These are phyloP conservation scores for Alosa alosa DNA, from an alignment of 2,113 vertebrate genomes.

Conservation along the genomic window DNA sequence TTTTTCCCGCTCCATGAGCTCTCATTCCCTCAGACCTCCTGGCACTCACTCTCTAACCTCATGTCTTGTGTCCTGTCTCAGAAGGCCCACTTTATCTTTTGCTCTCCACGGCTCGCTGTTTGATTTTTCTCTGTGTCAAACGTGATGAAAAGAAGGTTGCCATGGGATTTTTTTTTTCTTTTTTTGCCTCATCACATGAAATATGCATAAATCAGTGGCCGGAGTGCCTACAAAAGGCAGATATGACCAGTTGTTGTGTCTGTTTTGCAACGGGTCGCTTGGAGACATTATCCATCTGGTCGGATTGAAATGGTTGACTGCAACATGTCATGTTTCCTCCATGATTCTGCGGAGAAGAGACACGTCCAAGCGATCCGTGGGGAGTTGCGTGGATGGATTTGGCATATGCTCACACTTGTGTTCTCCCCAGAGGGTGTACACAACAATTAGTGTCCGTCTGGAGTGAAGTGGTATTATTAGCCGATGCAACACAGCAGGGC, in stretches of 20 bases:
- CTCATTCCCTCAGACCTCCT: background rate
- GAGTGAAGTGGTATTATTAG: slow-evolving; percentile 42
- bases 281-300: slow-evolving; percentile 45
- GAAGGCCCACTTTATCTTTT: background rate
- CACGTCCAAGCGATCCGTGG: slow-evolving; percentile 29
- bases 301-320: slow-evolving; percentile 39
- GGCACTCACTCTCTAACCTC: background rate
- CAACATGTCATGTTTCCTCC: slow-evolving; percentile 32
- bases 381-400: slow-evolving; percentile 42
- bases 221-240: slow-evolving; percentile 12
- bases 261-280: slow-evolving; percentile 11
- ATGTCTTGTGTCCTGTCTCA: background rate
- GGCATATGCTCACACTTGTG: slow-evolving; percentile 45
- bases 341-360: slow-evolving; percentile 37
- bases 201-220: background rate
- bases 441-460: slow-evolving; percentile 45
- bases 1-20: background rate
- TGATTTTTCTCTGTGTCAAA: background rate
- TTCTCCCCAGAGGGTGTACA: slow-evolving; percentile 42
- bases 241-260: slow-evolving; percentile 18
- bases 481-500: background rate
- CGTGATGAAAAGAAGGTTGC: slow-evolving; percentile 29
- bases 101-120: background rate
- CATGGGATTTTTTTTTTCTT: slow-evolving; percentile 11
- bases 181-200: background rate